Evolutionary conservation across 2,888 invertebrate species (phyloP).

Genomic region (Falcaria lacertinaria): DNA sequence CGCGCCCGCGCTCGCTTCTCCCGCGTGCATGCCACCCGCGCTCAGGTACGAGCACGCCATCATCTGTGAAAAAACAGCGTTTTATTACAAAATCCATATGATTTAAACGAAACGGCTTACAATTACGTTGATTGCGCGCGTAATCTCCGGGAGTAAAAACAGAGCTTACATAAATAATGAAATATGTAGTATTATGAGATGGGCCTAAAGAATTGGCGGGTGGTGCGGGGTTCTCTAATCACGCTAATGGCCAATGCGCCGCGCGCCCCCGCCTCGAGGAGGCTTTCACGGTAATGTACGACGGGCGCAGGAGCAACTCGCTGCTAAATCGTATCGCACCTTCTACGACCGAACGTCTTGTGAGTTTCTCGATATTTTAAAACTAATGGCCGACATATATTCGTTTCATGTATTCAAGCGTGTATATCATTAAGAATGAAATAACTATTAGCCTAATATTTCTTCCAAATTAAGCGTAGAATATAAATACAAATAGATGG

Average conservation of each 20-base stretch:
- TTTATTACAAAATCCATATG: conserved; percentile 12
- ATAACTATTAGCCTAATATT: no score
- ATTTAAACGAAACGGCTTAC: conserved; percentile 18
- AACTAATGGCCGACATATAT: conserved; percentile 3
- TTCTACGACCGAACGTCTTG: conserved; percentile 36
- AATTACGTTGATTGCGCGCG: conserved; percentile 54
- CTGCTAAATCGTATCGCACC: conserved; percentile 64
- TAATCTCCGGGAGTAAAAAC: conserved; percentile 70
- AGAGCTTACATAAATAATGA: conserved; percentile 76
- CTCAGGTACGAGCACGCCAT: conserved; percentile 76
- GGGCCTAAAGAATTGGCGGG: conserved; percentile 75
- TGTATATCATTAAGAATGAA: no score
- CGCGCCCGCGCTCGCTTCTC: conserved; percentile 43
- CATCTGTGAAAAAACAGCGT: conserved; percentile 62
- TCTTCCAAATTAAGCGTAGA: no score
- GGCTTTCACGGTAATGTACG: conserved; percentile 72
- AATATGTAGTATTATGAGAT: conserved; percentile 78
- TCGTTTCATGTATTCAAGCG: no score
- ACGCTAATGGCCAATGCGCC: conserved; percentile 80
- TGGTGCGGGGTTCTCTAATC: conserved; percentile 70
- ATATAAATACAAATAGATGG: no score
- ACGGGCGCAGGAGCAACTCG: conserved; percentile 62
- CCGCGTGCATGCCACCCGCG: conserved; percentile 52
- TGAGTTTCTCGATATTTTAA: conserved; percentile 13
- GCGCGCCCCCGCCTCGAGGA: conserved; percentile 41